Base-by-base conservation (phyloP, 2,113 vertebrate species). In the Notarius lentiginosus region DNA sequence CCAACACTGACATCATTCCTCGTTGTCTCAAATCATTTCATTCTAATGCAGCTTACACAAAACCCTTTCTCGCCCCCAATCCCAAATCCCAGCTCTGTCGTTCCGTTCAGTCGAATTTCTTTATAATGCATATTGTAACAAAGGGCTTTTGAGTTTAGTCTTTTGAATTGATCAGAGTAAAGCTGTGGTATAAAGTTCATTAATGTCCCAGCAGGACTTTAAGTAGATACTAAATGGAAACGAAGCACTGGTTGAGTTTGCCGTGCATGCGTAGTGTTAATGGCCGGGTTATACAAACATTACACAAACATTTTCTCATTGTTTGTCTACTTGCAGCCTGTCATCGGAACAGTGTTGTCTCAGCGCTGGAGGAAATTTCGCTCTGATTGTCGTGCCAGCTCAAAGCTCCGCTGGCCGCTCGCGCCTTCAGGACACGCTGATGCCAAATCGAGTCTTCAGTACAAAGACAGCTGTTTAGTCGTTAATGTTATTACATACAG, bases 1-100 rank as follows among this genome's bases (percentile, higher is more conserved):
- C 58, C 27, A 72, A 53, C 61, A 68, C 34, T 18, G 56, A 55
- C 73, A 73, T 77, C 53, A 82, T 85, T 84, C 83, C 84, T 70
- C 17, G 61, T 15, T 51, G 2, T 34, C 17, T 60, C 41, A 63
- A 86, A 72, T 4, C 0, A 41, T 79, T 86, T 65, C 17, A 87
- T 76, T 81, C 76, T 51, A 47, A 20, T 9, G 22, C 72, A 61
- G 86, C 87, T 87, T 65, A 58, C 4, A 75, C 30, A 77, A 65
- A 18, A 53, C 20, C 58, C 58, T 47, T 24, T 55, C 7, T 17
- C 11, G 11, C 63, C 9, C 55, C 47, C 49, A n/a, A 63, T 56
- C n/a, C 41, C n/a, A 53, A 76, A 76, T 76, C 72, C 41, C 55
- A 75, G 41, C 10, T 34, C 83, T 0, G 61, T 51, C 41, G 9